A percentile compares a stretch with the other conserved stretches of the same genome.
phyloP scores from a whole-genome alignment of 2,797 vertebrate genomes.

The Avahi laniger region DNA sequence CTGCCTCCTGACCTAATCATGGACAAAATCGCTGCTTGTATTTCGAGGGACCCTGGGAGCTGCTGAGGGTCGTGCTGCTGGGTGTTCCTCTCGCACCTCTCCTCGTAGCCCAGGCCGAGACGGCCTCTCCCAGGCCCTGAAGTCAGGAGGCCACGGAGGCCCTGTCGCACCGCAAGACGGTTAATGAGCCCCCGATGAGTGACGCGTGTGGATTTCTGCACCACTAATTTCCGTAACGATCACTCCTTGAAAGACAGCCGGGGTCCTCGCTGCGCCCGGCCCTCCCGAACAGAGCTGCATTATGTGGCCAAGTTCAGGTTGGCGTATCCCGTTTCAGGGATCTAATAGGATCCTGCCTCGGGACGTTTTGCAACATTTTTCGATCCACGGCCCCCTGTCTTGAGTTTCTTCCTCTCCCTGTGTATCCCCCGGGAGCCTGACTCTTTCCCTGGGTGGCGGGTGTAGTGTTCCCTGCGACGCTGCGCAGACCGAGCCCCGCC shows the following conservation, averaged over 20 bases:
- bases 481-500: fast-evolving
- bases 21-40: not conserved
- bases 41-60: not conserved
- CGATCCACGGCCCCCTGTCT: constrained; percentile 70
- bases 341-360: constrained; percentile 71
- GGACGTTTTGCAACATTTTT: constrained; percentile 79
- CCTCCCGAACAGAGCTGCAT: constrained; percentile 93
- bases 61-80: fast-evolving
- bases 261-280: constrained; percentile 91
- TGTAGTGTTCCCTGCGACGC: fast-evolving
- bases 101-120: constrained; percentile 70
- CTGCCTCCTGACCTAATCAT: fast-evolving
- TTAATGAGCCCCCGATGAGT: constrained; percentile 97
- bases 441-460: not conserved
- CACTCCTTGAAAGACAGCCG: constrained; percentile 97
- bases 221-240: constrained; percentile 99
- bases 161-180: constrained; percentile 90
- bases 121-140: constrained; percentile 74
- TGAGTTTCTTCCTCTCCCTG: constrained; percentile 72
- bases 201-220: constrained; percentile 96
- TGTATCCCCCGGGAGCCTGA: not conserved
- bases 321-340: constrained; percentile 85
- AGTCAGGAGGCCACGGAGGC: constrained; percentile 84
- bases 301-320: constrained; percentile 85
- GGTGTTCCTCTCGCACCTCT: not conserved